A percentile compares a stretch with the other conserved stretches of the same genome.
phyloP scores from a whole-genome alignment of 2,888 invertebrate species.

The Sphaerophoria taeniata region DNA sequence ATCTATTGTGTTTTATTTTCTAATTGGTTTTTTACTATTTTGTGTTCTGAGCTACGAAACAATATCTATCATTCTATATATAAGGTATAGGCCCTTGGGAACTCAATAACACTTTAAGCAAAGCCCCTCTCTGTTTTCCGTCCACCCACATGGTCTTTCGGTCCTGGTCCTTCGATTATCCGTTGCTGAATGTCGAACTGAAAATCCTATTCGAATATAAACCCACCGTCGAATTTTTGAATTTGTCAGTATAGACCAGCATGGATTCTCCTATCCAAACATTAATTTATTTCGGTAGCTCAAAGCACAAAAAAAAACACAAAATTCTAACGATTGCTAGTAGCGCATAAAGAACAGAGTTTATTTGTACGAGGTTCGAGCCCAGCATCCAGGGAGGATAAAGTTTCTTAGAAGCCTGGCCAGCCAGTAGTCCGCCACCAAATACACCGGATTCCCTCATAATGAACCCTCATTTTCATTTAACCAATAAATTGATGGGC shows the following conservation, averaged over 20 bases:
- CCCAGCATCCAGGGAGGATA: not conserved
- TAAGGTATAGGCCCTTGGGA: slow-evolving; percentile 54
- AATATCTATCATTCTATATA: slow-evolving; percentile 60
- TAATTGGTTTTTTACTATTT: too few species aligned
- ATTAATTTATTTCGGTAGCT: slow-evolving; percentile 31
- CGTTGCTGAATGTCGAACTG: not conserved
- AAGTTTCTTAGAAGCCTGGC: slow-evolving; percentile 31
- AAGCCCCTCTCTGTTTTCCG: not conserved
- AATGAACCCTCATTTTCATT: slow-evolving; percentile 64
- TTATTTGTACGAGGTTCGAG: not conserved
- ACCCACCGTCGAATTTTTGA: slow-evolving; percentile 29
- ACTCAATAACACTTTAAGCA: slow-evolving; percentile 57
- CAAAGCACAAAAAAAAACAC: slow-evolving; percentile 1
- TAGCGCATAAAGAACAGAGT: not conserved
- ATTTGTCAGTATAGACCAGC: not conserved
- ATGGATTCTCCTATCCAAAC: slow-evolving; percentile 4
- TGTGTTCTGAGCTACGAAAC: too few species aligned
- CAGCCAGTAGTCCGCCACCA: not conserved
- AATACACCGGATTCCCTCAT: slow-evolving; percentile 35
- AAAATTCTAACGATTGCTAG: slow-evolving; percentile 13
- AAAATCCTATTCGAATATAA: not conserved
- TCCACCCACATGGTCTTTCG: not conserved
- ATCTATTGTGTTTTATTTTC: too few species aligned
- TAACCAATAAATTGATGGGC: slow-evolving; percentile 59
- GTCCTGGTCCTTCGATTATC: not conserved